Conservation (phyloP, 2,113 vertebrate species). For the Pomatostomus ruficeps region DNA sequence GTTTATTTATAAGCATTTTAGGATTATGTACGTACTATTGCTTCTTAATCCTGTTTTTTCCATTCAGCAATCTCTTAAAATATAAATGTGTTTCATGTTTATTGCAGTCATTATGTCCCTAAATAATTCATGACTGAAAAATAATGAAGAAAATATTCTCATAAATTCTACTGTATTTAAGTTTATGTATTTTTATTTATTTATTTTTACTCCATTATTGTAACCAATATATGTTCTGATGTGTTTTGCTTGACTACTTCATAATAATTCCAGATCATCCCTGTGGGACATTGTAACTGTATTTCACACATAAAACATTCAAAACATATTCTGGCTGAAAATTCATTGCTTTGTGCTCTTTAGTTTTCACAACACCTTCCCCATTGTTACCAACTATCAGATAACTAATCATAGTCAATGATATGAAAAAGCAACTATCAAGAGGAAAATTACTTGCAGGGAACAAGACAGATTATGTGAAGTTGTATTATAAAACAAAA, state of each 20-base stretch:
- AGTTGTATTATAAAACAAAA: not conserved
- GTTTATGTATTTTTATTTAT: not conserved
- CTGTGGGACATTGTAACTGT: not conserved
- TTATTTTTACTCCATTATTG: not conserved
- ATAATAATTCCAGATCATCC: not conserved
- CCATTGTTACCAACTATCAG: not conserved
- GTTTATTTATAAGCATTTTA: not conserved
- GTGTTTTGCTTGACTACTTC: not conserved
- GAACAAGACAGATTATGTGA: not conserved
- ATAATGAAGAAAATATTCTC: not conserved
- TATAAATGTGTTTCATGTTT: not conserved
- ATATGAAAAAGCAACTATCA: not conserved
- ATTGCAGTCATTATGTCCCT: not conserved
- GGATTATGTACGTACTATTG: not conserved
- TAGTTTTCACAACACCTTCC: not conserved
- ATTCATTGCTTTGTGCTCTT: not conserved
- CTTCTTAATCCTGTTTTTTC: not conserved
- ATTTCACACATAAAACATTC: not conserved
- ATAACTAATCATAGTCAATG: not conserved
- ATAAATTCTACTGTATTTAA: not conserved
- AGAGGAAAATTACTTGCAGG: not conserved
- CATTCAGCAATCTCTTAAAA: not conserved
- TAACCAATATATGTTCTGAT: not conserved
- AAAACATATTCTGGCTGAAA: not conserved
- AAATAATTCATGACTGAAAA: not conserved